Percentiles rank a stretch among this genome's conserved stretches.
phyloP scores from a whole-genome alignment of 1,140 invertebrate species.

The Plodia interpunctella region DNA sequence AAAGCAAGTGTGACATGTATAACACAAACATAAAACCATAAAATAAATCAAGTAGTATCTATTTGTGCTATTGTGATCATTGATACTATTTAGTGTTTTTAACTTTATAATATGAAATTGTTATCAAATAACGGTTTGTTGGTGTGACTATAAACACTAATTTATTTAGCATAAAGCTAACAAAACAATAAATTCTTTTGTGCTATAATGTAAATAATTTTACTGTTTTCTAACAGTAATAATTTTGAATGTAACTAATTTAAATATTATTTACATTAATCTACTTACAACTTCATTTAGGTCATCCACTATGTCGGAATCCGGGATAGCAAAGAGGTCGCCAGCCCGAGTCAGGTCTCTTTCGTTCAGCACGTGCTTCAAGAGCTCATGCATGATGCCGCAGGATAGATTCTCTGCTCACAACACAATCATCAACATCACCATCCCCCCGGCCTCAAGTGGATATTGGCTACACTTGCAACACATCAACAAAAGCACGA shows the following conservation, averaged over 20 bases:
- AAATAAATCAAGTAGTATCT: no score
- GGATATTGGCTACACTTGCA: not conserved
- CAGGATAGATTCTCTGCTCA: not conserved
- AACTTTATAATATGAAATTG: no score
- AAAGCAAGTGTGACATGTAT: not conserved
- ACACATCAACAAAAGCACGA: not conserved
- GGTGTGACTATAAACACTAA: no score
- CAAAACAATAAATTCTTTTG: no score
- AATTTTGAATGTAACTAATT: not conserved
- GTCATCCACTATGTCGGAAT: constrained; percentile 91
- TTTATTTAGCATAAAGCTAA: no score
- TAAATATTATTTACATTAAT: not conserved
- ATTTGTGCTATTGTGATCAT: no score
- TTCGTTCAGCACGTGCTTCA: constrained; percentile 90
- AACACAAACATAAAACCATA: not conserved
- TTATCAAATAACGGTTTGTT: no score
- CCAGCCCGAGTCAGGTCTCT: constrained; percentile 93
- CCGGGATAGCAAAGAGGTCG: constrained; percentile 92
- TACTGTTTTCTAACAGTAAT: not conserved
- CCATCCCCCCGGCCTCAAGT: not conserved
- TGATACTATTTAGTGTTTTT: no score
- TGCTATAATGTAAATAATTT: no score
- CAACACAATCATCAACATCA: constrained; percentile 10
- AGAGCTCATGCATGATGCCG: constrained; percentile 89
- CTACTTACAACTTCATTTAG: constrained; percentile 86